Evolutionary conservation across 2,888 invertebrate genomes (phyloP).

Genomic region (Fabriciana adippe): DNA sequence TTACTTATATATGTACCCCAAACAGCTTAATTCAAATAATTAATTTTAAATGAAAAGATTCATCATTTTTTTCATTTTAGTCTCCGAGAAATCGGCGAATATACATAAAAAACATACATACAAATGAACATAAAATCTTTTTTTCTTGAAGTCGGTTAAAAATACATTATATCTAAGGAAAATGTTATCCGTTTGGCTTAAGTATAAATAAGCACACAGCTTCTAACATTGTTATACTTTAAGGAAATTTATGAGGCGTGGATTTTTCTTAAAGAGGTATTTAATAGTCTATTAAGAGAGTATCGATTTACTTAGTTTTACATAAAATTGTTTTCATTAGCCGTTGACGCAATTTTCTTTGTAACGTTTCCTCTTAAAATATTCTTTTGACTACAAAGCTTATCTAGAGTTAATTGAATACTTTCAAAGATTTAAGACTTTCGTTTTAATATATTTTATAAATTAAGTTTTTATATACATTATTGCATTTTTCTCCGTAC

Average conservation of each 20-base stretch:
- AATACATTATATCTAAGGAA: too few species aligned
- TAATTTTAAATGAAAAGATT: neutral
- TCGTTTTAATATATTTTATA: constrained; percentile 30
- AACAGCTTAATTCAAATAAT: too few species aligned
- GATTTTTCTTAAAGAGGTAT: constrained; percentile 28
- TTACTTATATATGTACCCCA: neutral
- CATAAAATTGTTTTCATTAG: constrained; percentile 67
- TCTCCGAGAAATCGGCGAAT: too few species aligned
- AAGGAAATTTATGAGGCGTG: constrained; percentile 20
- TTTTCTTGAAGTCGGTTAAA: too few species aligned
- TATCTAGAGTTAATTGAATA: constrained; percentile 42
- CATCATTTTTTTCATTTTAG: too few species aligned
- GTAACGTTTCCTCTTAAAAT: constrained; percentile 42
- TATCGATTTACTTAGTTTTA: constrained; percentile 52
- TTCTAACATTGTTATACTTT: constrained; percentile 1
- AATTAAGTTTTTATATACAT: constrained; percentile 29
- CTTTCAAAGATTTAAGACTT: constrained; percentile 40
- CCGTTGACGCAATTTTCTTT: constrained; percentile 45
- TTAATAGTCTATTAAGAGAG: constrained; percentile 42
- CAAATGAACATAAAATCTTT: too few species aligned
- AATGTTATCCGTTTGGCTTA: too few species aligned
- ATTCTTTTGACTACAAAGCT: constrained; percentile 46
- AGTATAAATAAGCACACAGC: too few species aligned
- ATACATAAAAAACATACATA: too few species aligned
- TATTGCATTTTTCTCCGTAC: neutral